A percentile compares a stretch with the other conserved stretches of the same genome.
Conservation (phyloP, 2,888 invertebrate genomes). For the Baronia brevicornis region DNA sequence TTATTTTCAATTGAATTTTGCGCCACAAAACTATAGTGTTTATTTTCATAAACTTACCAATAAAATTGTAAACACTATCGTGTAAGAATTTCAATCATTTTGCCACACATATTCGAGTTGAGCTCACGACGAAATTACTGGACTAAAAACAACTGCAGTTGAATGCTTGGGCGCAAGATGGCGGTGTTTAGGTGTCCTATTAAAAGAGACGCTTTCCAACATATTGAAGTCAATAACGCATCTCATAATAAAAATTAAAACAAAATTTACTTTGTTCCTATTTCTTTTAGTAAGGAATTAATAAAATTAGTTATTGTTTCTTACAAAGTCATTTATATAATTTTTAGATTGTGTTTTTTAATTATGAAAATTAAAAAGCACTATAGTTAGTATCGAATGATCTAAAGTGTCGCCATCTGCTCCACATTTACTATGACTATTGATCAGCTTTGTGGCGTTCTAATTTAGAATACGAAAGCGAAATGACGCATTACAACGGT, state of each 20-base stretch:
- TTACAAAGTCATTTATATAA: not conserved
- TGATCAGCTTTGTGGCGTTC: conserved; percentile 53
- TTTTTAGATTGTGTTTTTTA: too few species aligned
- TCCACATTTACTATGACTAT: conserved; percentile 29
- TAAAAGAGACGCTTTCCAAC: conserved; percentile 21
- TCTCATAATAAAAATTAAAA: conserved; percentile 14
- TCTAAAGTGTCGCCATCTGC: conserved; percentile 52
- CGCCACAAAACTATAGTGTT: conserved; percentile 45
- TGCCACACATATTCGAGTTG: conserved; percentile 45
- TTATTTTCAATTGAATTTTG: conserved; percentile 52
- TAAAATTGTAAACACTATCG: conserved; percentile 45
- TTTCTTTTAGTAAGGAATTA: not conserved
- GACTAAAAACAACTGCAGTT: conserved; percentile 51
- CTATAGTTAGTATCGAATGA: conserved; percentile 18
- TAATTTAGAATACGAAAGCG: conserved; percentile 35
- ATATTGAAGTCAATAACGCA: conserved; percentile 17
- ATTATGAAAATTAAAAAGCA: conserved; percentile 5
- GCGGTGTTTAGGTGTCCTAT: conserved; percentile 54
- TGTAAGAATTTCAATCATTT: conserved; percentile 40
- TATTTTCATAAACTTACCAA: conserved; percentile 53
- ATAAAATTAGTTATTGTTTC: not conserved
- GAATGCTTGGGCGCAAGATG: conserved; percentile 63
- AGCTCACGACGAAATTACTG: conserved; percentile 44
- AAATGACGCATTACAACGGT: conserved; percentile 35
- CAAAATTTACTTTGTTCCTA: not conserved